These are phyloP conservation scores for Sarcophilus harrisii DNA, from an alignment of 2,797 vertebrate genomes.

Conservation along the genomic window DNA sequence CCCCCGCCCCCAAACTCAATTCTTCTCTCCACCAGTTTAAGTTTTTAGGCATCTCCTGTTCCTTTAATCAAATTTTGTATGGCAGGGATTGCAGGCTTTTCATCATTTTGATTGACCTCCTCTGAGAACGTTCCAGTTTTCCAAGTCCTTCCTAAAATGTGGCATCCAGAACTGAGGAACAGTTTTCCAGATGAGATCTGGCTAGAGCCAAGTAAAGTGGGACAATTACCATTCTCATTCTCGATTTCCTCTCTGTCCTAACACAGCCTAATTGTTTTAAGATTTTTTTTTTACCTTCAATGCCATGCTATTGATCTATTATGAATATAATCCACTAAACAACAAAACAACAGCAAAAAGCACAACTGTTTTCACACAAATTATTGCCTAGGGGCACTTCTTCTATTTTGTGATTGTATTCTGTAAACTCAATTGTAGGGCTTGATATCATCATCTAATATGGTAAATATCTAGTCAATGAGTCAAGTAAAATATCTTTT, in stretches of 20 bases:
- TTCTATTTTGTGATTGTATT: not conserved
- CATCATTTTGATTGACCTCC: constrained; percentile 38
- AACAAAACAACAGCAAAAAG: not conserved
- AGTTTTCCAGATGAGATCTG: constrained; percentile 42
- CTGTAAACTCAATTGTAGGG: not conserved
- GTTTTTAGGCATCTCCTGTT: not conserved
- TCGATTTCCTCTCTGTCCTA: constrained; percentile 51
- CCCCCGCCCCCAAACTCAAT: not conserved
- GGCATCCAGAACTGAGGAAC: constrained; percentile 42
- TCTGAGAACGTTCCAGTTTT: constrained; percentile 58
- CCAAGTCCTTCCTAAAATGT: constrained; percentile 59
- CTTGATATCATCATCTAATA: not conserved
- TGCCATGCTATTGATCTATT: not conserved
- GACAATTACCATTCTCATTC: constrained; percentile 49
- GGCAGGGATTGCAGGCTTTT: constrained; percentile 18
- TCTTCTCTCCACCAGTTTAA: not conserved
- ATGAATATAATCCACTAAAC: not conserved
- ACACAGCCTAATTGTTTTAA: constrained; percentile 7
- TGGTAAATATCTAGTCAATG: not conserved
- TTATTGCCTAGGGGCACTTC: not conserved
- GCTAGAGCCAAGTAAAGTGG: constrained; percentile 45
- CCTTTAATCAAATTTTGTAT: not conserved
- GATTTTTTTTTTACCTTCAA: not conserved
- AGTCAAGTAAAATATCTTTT: not conserved
- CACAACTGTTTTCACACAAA: not conserved